Evolutionary conservation across 53 echinoderm and acorn worm genomes (phyloP), one percentile per base, ranked within the genome.

Genomic region (Crossaster papposus): DNA sequence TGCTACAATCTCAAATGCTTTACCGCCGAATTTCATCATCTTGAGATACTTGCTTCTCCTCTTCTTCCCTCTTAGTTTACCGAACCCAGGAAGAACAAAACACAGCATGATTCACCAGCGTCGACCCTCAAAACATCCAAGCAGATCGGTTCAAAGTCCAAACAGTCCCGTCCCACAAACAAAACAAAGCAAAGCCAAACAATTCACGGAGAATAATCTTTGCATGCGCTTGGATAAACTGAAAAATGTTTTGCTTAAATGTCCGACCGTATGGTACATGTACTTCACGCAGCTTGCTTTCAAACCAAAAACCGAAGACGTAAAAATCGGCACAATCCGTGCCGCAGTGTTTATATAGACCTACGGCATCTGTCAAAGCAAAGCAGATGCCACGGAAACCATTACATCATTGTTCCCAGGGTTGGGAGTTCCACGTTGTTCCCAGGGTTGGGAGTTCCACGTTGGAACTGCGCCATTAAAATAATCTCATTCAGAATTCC

Each of bases 331-430:
- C 3, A 29, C 38, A 65, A 82, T 65, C 50, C n/a, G 10, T 37
- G 36, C 24, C 26, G 36, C 36, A 82, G 22, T 37, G 71, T 51
- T 84, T 84, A 72, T 51, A 72, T 84, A 83, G 36, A 82, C 50
- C n/a, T 14, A 35, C 36, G n/a, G 29, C 44, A 37, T 13, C 24
- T 36, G 70, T 44, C 72, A 23, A 38, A 24, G 30, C 83, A 51
- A 9, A 44, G 44, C 44, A 7, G 44, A 80, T 64, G 77, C 77
- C 22, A 20, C 68, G 31, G 20, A 22, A 52, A 71, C 30, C 72
- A 84, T 84, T 84, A 84, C 84, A 72, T 84, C 84, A 84, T 52
- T 72, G 31, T 53, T 72, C 72, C 84, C 84, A 71, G 84, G 84
- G 38, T 44, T 44, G 44, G 44, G 6, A 72, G 84, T 54, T 84